Evolutionary conservation across 1,140 invertebrate species (phyloP), one percentile per base, ranked within the genome.

Genomic region (Caenorhabditis inopinata): DNA sequence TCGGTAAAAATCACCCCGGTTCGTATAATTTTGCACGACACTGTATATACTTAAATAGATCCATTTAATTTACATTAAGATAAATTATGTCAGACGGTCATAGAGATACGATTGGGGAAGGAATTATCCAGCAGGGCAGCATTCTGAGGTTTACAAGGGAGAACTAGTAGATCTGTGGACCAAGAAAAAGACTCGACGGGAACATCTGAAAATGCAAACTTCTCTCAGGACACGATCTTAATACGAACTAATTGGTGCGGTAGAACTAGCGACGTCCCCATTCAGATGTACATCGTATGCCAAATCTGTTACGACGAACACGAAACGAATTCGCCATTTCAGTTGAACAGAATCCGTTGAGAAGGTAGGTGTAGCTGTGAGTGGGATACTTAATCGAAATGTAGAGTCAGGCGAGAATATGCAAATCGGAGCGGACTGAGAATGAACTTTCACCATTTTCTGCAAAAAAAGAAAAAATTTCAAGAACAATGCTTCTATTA

Each of bases 251-350:
- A 42, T 79, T 42, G 85, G 82, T 16, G 83, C 74, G 27, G 21
- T 21, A 3, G 35, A 68, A 14, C 81, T n/a, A 12, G 62, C 73
- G 27, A 62, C 80, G n/a, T 79, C 76, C 5, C n/a, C 42, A 32
- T 32, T 46, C n/a, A 79, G n/a, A 86, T 81, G 38, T 49, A 74
- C 45, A 42, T 75, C 47, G 32, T 49, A 35, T 21, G 47, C 49
- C 51, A 29, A 14, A 73, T 73, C 23, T 35, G 49, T 87, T 12
- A 78, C 88, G 3, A 87, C 84, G 74, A 87, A 87, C 74, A 88
- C 87, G 58, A 87, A 87, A 29, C 85, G 85, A 42, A 87, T 53
- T 45, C 85, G 74, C 87, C 87, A 87, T 48, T 82, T 81, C n/a
- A 88, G 35, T 77, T 86, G 81, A 62, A 88, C 86, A 86, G 75